A percentile compares a stretch with the other conserved stretches of the same genome.
Conservation (phyloP, 2,797 vertebrate species). For the Coluber constrictor region DNA sequence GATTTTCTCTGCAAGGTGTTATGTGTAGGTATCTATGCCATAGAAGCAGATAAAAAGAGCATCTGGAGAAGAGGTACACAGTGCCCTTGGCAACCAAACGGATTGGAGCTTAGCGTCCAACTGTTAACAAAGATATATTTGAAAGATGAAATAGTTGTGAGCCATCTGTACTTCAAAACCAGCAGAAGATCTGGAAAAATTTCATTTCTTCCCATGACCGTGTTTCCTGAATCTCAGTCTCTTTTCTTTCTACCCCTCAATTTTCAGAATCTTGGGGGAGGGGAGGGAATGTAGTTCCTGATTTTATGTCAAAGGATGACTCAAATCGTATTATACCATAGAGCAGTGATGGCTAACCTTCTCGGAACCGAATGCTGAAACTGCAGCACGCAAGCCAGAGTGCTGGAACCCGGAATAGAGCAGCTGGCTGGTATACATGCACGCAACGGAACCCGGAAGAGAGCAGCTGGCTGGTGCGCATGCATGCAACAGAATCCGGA, state of each 20-base stretch:
- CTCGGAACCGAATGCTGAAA: too few relatives aligned
- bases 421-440: too few relatives aligned
- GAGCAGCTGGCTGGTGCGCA: too few relatives aligned
- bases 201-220: background rate
- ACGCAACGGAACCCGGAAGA: too few relatives aligned
- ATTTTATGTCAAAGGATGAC: background rate
- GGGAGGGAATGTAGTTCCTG: background rate
- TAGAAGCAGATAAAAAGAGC: conserved; percentile 13
- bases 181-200: conserved; percentile 35
- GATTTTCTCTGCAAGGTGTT: background rate
- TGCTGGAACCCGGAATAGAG: too few relatives aligned
- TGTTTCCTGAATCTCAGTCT: conserved; percentile 32
- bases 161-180: conserved; percentile 34
- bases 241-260: conserved; percentile 20
- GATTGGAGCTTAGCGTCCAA: conserved; percentile 47
- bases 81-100: conserved; percentile 9
- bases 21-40: background rate
- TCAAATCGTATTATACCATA: background rate
- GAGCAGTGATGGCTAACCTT: too few relatives aligned
- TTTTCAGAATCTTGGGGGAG: background rate
- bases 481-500: too few relatives aligned
- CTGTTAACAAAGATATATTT: conserved; percentile 47
- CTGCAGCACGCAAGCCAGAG: too few relatives aligned
- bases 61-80: conserved; percentile 10
- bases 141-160: conserved; percentile 13